Percentiles rank a stretch among this genome's conserved stretches.
phyloP scores from a whole-genome alignment of 2,797 vertebrate genomes.

The Pelobates cultripes region DNA sequence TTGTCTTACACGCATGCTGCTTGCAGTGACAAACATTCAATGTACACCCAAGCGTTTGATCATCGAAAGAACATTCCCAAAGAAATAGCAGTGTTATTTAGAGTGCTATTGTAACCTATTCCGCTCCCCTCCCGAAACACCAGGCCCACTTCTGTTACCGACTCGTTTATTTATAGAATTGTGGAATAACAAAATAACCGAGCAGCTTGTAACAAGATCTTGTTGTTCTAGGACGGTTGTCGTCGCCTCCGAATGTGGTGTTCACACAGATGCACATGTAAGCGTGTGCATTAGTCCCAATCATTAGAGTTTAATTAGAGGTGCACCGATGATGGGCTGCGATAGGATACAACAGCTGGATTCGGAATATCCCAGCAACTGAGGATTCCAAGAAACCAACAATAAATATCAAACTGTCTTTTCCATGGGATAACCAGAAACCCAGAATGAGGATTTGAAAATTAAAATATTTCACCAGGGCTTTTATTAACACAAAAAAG shows the following conservation, averaged over 20 bases:
- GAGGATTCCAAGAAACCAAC: too few relatives aligned
- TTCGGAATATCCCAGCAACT: too few relatives aligned
- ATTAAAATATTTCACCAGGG: too few relatives aligned
- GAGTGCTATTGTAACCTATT: neutral
- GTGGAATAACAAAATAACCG: slow-evolving; percentile 10
- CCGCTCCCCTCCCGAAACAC: neutral
- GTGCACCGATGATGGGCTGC: neutral
- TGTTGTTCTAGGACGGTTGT: neutral
- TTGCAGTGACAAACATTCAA: neutral
- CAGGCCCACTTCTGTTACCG: slow-evolving; percentile 8
- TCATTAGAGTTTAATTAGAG: neutral
- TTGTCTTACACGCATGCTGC: neutral
- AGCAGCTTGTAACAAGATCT: neutral
- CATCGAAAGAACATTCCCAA: neutral
- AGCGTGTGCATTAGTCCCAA: neutral
- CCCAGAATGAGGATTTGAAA: too few relatives aligned
- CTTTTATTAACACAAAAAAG: too few relatives aligned
- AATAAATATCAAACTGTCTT: too few relatives aligned
- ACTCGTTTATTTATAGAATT: slow-evolving; percentile 25
- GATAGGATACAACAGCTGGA: too few relatives aligned
- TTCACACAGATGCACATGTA: neutral
- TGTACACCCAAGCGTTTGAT: neutral
- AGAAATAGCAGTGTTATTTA: neutral
- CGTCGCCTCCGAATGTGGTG: slow-evolving; percentile 2
- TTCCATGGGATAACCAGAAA: too few relatives aligned